Conservation (phyloP, 2,888 invertebrate species). For the Dione vanillae region DNA sequence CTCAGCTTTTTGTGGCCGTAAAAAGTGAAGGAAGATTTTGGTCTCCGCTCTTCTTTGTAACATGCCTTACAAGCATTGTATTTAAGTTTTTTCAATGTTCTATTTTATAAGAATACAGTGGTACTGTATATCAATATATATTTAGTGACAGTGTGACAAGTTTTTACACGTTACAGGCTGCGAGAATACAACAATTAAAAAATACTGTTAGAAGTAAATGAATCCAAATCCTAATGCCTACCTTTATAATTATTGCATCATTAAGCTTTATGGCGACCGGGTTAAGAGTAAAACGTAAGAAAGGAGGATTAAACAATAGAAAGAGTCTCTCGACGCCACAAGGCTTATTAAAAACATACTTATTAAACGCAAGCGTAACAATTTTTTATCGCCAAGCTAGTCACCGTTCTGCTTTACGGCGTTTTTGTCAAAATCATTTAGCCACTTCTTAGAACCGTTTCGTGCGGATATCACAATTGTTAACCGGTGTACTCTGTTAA, state of each 20-base stretch:
- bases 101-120: no score
- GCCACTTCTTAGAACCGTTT: slow-evolving; percentile 56
- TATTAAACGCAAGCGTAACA: slow-evolving; percentile 44
- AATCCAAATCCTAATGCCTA: slow-evolving; percentile 35
- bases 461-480: slow-evolving; percentile 29
- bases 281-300: slow-evolving; percentile 36
- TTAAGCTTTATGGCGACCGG: slow-evolving; percentile 30
- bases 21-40: slow-evolving; percentile 58
- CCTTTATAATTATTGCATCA: slow-evolving; percentile 38
- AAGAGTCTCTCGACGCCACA: slow-evolving; percentile 40
- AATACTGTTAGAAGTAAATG: slow-evolving; percentile 29
- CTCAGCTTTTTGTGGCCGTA: slow-evolving; percentile 72
- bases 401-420: slow-evolving; percentile 50
- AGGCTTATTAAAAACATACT: slow-evolving; percentile 44
- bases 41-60: slow-evolving; percentile 49
- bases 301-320: slow-evolving; percentile 38
- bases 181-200: slow-evolving; percentile 1
- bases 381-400: slow-evolving; percentile 47
- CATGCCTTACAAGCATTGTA: slow-evolving; percentile 28
- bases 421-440: slow-evolving; percentile 62
- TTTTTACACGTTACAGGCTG: not conserved
- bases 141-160: not conserved
- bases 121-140: not conserved
- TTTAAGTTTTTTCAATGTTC: slow-evolving; percentile 2
- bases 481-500: slow-evolving; percentile 36